A percentile compares a stretch with the other conserved stretches of the same genome.
Conservation (phyloP, 2,797 vertebrate species). For the Malurus splendens region DNA sequence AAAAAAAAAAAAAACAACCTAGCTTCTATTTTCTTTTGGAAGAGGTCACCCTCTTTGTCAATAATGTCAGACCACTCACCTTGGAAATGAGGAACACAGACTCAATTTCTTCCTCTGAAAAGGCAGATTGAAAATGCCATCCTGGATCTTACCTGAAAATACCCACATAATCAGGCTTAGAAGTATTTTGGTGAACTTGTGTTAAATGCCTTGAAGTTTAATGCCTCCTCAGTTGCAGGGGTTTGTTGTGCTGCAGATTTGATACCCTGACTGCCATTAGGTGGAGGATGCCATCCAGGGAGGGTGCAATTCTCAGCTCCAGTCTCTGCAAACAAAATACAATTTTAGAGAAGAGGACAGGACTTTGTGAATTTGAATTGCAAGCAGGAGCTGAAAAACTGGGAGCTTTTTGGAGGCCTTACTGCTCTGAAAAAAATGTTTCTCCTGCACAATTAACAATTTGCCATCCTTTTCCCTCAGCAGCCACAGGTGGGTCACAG, state of each 20-base stretch:
- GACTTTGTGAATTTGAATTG: not conserved
- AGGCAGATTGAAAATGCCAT: not conserved
- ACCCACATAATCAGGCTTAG: not conserved
- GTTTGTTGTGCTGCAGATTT: not conserved
- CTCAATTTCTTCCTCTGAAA: not conserved
- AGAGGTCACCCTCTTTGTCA: not conserved
- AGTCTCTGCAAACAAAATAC: not conserved
- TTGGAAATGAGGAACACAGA: not conserved
- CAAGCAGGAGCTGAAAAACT: not conserved
- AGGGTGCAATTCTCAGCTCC: not conserved
- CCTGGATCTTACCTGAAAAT: not conserved
- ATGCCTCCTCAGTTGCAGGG: not conserved
- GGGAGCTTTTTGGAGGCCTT: accelerated
- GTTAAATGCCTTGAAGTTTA: not conserved
- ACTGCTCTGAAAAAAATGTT: not conserved
- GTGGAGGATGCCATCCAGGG: not conserved
- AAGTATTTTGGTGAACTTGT: not conserved
- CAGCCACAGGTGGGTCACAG: not conserved
- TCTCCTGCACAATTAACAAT: not conserved
- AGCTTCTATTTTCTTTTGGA: not conserved
- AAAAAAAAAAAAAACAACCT: not conserved
- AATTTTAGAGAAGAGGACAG: not conserved
- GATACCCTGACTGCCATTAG: not conserved
- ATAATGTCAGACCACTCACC: not conserved
- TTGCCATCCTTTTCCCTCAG: not conserved